phyloP scores from a whole-genome alignment of 2,888 invertebrate species.

The Drosophila fungiperda region DNA sequence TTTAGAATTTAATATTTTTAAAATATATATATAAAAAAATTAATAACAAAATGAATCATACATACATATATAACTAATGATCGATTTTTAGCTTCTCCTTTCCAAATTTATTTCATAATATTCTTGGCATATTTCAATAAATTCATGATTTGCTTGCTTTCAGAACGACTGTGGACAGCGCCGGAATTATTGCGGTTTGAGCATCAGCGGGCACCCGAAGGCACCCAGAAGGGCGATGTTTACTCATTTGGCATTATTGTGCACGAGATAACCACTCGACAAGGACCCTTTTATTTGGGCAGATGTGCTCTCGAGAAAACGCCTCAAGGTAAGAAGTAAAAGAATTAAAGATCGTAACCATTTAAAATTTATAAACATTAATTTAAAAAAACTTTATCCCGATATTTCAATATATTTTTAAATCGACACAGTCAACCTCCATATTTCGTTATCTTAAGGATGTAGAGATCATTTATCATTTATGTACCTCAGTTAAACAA shows the following conservation, averaged over 20 bases:
- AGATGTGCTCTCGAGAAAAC: conserved; percentile 87
- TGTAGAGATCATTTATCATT: too few relatives aligned
- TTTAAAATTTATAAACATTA: not conserved
- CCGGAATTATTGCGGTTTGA: conserved; percentile 93
- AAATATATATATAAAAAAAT: too few relatives aligned
- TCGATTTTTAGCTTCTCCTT: too few relatives aligned
- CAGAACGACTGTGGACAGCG: conserved; percentile 96
- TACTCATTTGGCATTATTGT: conserved; percentile 97
- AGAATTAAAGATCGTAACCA: not conserved
- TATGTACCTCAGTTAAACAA: too few relatives aligned
- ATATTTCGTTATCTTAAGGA: too few relatives aligned
- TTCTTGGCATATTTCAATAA: not conserved
- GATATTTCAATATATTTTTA: too few relatives aligned
- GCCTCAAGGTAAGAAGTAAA: conserved; percentile 88
- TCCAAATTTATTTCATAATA: not conserved
- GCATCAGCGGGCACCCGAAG: conserved; percentile 88
- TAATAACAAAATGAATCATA: too few relatives aligned
- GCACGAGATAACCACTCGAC: conserved; percentile 95
- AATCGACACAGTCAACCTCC: too few relatives aligned
- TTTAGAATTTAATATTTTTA: too few relatives aligned
- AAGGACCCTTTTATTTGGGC: conserved; percentile 94
- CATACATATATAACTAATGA: too few relatives aligned
- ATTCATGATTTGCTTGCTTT: not conserved
- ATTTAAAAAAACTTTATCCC: not conserved
- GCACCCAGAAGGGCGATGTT: conserved; percentile 96